Evolutionary conservation across 2,888 invertebrate genomes (phyloP), one percentile per base, ranked within the genome.

Genomic region (Meghimatium bilineatum): DNA sequence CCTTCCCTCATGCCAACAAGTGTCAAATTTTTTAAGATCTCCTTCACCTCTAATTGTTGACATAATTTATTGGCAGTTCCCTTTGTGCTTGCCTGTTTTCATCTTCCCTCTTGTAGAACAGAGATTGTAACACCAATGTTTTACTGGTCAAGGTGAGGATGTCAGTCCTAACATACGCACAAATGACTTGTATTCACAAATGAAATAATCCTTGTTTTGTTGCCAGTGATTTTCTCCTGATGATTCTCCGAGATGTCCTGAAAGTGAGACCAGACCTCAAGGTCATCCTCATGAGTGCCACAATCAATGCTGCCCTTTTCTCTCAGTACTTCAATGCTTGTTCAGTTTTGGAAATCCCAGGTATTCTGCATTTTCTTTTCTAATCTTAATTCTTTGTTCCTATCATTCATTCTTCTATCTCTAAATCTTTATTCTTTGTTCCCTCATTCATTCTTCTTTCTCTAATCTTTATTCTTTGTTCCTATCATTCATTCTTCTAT

Each of bases 261-360:
- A 88, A 90, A 34, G 87, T 94, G 93, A 93, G 95, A 86, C 94
- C 94, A 67, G 96, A 97, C 90, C 93, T 98, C 12, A 97, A 97
- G 94, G 94, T 98, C 0, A 96, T 98, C 87, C 94, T 98, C 69
- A 98, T 98, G 98, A 98, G 98, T 93, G 98, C 98, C 0, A 98
- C 98, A 0, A 94, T 98, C 81, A 97, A 97, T 91, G 96, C 97
- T 0, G 95, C 96, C 29, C 95, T 95, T 81, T 96, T 98, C 91
- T 96, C 96, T 0, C 93, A 94, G 76, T 93, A 93, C 87, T 93
- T 93, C 85, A 87, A 86, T 72, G 88, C 87, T 52, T 92, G 92
- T 87, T 89, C 91, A 66, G 89, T 91, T 23, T 87, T 92, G 44
- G 91, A 92, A 83, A 92, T 93, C 44, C 92, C 92, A 87, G 93